Conservation (phyloP, 1,140 invertebrate genomes). For the Nasonia longicornis region DNA sequence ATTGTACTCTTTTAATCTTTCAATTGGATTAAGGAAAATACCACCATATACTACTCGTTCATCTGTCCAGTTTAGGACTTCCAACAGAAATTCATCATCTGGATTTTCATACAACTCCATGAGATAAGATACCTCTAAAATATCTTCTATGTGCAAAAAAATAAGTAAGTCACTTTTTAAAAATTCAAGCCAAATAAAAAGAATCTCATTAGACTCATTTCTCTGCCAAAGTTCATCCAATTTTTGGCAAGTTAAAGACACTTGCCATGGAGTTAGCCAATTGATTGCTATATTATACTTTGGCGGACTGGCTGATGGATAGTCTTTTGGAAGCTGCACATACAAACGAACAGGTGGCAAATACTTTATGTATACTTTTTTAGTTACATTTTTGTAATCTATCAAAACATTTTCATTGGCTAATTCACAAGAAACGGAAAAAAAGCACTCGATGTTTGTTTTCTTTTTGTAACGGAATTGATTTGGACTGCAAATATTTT, state of each 20-base stretch:
- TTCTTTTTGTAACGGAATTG: slow-evolving; percentile 46
- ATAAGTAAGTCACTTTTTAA: slow-evolving; percentile 68
- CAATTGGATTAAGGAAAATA: slow-evolving; percentile 40
- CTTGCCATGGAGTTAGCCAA: slow-evolving; percentile 51
- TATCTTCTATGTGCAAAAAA: slow-evolving; percentile 50
- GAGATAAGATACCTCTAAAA: slow-evolving; percentile 50
- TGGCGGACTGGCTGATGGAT: slow-evolving; percentile 48
- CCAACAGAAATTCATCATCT: slow-evolving; percentile 26
- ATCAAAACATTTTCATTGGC: neutral
- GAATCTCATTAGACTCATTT: slow-evolving; percentile 65
- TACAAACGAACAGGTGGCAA: slow-evolving; percentile 49
- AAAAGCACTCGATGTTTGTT: slow-evolving; percentile 33
- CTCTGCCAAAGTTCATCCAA: slow-evolving; percentile 69
- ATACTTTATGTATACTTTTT: slow-evolving; percentile 33
- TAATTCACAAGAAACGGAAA: slow-evolving; percentile 29
- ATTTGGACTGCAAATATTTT: slow-evolving; percentile 46
- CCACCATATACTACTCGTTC: slow-evolving; percentile 41
- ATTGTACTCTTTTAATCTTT: slow-evolving; percentile 45
- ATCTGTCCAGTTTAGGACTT: slow-evolving; percentile 39
- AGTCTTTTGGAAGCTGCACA: slow-evolving; percentile 42
- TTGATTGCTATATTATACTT: slow-evolving; percentile 43
- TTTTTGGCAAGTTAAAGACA: slow-evolving; percentile 51
- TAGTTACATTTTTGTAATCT: slow-evolving; percentile 3
- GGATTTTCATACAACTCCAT: slow-evolving; percentile 19
- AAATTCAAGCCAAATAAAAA: slow-evolving; percentile 72